Evolutionary conservation across 2,113 vertebrate genomes (phyloP).

Genomic region (Aspiorhynchus laticeps): DNA sequence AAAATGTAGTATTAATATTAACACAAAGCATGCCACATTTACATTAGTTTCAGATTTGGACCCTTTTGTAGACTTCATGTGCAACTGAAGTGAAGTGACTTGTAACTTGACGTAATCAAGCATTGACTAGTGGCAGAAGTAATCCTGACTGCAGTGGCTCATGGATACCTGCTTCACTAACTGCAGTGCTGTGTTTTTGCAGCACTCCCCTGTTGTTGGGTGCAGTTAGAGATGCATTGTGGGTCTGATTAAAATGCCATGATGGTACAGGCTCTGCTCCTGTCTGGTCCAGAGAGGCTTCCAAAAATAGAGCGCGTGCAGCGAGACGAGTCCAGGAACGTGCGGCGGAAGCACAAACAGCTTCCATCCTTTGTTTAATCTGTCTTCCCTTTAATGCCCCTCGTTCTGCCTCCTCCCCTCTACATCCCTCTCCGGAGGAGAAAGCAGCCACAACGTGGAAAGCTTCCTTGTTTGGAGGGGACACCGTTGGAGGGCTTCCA

Average conservation of each 20-base stretch:
- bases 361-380: constrained; percentile 13
- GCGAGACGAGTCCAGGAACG: constrained; percentile 57
- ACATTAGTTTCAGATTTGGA: neutral
- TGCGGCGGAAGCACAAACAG: constrained; percentile 47
- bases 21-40: neutral
- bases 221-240: constrained; percentile 34
- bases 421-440: constrained; percentile 14
- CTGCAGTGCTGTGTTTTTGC: constrained; percentile 5
- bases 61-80: neutral
- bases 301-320: constrained; percentile 71
- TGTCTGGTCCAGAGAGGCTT: constrained; percentile 69
- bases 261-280: constrained; percentile 66
- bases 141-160: neutral
- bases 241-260: constrained; percentile 73
- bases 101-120: neutral
- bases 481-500: constrained; percentile 24
- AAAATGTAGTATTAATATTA: neutral
- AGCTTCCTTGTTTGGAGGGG: constrained; percentile 42
- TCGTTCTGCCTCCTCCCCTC: constrained; percentile 19
- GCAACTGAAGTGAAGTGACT: neutral
- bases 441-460: neutral
- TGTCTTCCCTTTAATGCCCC: constrained; percentile 2
- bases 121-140: neutral
- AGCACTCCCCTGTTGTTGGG: neutral
- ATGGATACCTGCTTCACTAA: no score